These are phyloP conservation scores for Dipodomys merriami DNA, from an alignment of 2,113 vertebrate genomes.

Conservation along the genomic window DNA sequence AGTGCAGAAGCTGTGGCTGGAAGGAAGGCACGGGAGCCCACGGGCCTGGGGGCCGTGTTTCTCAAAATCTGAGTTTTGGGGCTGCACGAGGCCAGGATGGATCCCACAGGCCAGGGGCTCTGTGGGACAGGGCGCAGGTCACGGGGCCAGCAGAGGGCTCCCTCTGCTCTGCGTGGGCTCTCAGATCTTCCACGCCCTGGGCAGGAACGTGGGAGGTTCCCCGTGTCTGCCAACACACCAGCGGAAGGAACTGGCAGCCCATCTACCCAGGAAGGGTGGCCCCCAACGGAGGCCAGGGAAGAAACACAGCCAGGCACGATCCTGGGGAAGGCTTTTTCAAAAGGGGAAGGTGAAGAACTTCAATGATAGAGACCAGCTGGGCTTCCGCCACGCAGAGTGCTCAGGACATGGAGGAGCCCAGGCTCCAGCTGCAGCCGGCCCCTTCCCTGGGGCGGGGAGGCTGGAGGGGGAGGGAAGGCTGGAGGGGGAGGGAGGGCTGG, in stretches of 20 bases:
- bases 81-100: background rate
- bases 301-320: rapidly evolving
- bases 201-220: rapidly evolving
- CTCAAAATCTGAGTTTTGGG: background rate
- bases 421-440: background rate
- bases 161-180: background rate
- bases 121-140: rapidly evolving
- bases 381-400: background rate
- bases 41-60: too few relatives aligned
- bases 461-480: rapidly evolving
- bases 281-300: rapidly evolving
- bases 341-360: rapidly evolving
- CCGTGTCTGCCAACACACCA: rapidly evolving
- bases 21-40: too few relatives aligned
- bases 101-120: too few relatives aligned
- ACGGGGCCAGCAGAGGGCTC: rapidly evolving
- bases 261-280: rapidly evolving
- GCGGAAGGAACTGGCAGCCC: background rate
- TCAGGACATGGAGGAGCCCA: background rate
- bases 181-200: rapidly evolving
- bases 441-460: background rate
- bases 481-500: background rate
- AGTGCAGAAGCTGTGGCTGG: rapidly evolving
- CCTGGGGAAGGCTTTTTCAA: background rate
- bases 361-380: background rate